Evolutionary conservation across 2,888 invertebrate genomes (phyloP).

Genomic region (Hetaerina titia): DNA sequence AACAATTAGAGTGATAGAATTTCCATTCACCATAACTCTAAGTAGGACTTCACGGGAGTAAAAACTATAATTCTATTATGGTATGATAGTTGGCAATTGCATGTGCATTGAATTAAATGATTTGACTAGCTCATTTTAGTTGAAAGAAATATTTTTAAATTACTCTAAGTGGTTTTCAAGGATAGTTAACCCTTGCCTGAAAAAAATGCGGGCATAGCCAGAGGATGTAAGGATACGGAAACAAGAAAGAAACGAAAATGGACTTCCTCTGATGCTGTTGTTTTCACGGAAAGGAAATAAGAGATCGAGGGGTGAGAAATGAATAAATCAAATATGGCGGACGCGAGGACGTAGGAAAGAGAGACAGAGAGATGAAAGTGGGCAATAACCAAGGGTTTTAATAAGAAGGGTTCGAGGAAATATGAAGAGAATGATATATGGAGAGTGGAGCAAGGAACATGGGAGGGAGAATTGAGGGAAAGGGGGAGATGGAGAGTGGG

Average conservation of each 20-base stretch:
- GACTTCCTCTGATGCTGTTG: background rate
- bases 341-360: background rate
- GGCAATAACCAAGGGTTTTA: background rate
- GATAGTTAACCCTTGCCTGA: too few relatives aligned
- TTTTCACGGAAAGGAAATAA: background rate
- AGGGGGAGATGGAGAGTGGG: background rate
- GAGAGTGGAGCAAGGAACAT: background rate
- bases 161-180: too few relatives aligned
- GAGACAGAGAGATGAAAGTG: background rate
- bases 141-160: too few relatives aligned
- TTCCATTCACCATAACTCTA: too few relatives aligned
- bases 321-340: background rate
- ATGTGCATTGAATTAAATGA: too few relatives aligned
- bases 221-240: background rate
- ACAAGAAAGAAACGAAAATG: background rate
- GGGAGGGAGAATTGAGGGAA: background rate
- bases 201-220: too few relatives aligned
- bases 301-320: background rate
- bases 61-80: too few relatives aligned
- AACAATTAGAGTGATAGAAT: too few relatives aligned
- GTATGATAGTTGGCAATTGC: too few relatives aligned
- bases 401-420: background rate
- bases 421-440: conserved; percentile 6
- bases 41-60: too few relatives aligned
- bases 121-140: too few relatives aligned